A percentile compares a stretch with the other conserved stretches of the same genome.
phyloP scores from a whole-genome alignment of 64 coral and sea anemone species.

The Cladopsammia gracilis region DNA sequence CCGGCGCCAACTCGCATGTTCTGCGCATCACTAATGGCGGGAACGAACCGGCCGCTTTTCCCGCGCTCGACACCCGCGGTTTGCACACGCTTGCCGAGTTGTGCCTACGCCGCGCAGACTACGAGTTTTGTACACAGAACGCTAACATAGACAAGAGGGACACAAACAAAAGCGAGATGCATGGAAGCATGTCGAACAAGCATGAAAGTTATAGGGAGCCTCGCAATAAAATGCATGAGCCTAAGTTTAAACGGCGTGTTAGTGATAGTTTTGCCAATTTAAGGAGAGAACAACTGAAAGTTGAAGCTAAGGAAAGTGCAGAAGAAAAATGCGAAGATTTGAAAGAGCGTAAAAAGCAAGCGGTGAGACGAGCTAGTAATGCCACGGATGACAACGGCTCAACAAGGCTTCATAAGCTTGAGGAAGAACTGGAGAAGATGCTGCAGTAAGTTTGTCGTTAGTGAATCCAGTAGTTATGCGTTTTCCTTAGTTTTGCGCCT shows the following conservation, averaged over 20 bases:
- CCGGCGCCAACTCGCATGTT: not conserved
- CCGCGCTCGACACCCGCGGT: conserved; percentile 64
- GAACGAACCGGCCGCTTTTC: conserved; percentile 19
- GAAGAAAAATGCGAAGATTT: conserved; percentile 60
- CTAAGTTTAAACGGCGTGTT: conserved; percentile 14
- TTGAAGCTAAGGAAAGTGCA: conserved; percentile 25
- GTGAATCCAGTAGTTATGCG: not conserved
- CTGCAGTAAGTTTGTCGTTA: conserved; percentile 57
- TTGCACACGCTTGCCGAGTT: conserved; percentile 74
- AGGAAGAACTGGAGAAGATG: conserved; percentile 79
- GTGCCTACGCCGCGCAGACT: conserved; percentile 66
- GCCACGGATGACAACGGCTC: conserved; percentile 24
- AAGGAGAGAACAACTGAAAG: conserved; percentile 17
- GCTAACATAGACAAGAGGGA: not conserved
- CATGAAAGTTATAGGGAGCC: conserved; percentile 10
- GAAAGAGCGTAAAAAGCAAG: conserved; percentile 44
- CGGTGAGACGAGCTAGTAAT: not conserved
- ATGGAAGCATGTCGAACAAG: not conserved
- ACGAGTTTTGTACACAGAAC: conserved; percentile 42
- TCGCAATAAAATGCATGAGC: conserved; percentile 2
- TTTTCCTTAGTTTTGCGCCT: not conserved
- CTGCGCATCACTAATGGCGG: not conserved
- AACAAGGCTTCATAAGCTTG: conserved; percentile 66
- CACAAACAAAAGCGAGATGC: not conserved
- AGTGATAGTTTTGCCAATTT: conserved; percentile 4